A percentile compares a stretch with the other conserved stretches of the same genome.
phyloP scores from a whole-genome alignment of 1,140 invertebrate genomes.

The Dendrolimus kikuchii region DNA sequence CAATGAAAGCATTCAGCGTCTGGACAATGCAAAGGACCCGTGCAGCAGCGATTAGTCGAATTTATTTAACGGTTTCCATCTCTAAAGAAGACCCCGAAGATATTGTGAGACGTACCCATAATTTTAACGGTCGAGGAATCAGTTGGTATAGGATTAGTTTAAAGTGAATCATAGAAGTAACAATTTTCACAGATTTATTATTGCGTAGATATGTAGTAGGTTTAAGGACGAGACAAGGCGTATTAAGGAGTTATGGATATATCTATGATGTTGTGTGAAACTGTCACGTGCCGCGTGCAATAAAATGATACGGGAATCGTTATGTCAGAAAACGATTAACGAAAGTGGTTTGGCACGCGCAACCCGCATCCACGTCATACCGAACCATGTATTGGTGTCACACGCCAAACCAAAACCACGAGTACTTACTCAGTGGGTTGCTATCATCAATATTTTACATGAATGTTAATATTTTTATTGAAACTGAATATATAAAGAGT shows the following conservation, averaged over 20 bases:
- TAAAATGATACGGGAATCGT: slow-evolving; percentile 35
- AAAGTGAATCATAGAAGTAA: not conserved
- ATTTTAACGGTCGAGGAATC: slow-evolving; percentile 10
- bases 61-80: slow-evolving; percentile 58
- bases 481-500: too few species aligned
- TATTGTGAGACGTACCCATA: slow-evolving; percentile 18
- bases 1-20: slow-evolving; percentile 63
- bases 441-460: not conserved
- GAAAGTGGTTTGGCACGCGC: slow-evolving; percentile 36
- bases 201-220: too few species aligned
- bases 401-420: slow-evolving; percentile 11
- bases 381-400: slow-evolving; percentile 17
- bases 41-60: slow-evolving; percentile 47
- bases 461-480: too few species aligned
- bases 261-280: too few species aligned
- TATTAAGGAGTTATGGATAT: too few species aligned
- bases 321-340: slow-evolving; percentile 30
- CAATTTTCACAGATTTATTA: not conserved
- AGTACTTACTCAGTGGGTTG: slow-evolving; percentile 5
- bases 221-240: too few species aligned
- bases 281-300: slow-evolving; percentile 5
- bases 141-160: not conserved
- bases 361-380: slow-evolving; percentile 27
- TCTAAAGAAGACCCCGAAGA: slow-evolving; percentile 27
- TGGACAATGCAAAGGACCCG: slow-evolving; percentile 49